These are phyloP conservation scores for Tetraneura akinire DNA, from an alignment of 1,140 invertebrate genomes.

Conservation along the genomic window DNA sequence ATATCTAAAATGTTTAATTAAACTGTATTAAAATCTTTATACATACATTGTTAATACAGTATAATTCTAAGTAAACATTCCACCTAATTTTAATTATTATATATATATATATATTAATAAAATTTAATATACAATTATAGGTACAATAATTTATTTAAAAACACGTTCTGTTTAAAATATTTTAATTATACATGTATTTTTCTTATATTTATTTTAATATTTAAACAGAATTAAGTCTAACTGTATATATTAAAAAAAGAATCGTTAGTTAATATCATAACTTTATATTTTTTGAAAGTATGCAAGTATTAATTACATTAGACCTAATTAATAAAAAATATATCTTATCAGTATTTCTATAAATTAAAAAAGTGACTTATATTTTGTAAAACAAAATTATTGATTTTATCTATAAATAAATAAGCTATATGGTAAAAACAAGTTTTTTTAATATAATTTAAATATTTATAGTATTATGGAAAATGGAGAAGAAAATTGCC, in stretches of 20 bases:
- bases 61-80: too few relatives aligned
- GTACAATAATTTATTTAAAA: too few relatives aligned
- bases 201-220: too few relatives aligned
- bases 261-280: neutral
- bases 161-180: too few relatives aligned
- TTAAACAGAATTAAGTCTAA: too few relatives aligned
- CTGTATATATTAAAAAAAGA: neutral
- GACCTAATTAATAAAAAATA: neutral
- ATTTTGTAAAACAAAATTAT: neutral
- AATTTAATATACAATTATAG: too few relatives aligned
- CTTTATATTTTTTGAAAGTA: slow-evolving; percentile 22
- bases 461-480: slow-evolving; percentile 82
- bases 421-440: neutral
- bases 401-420: neutral
- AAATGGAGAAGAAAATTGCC: slow-evolving; percentile 90
- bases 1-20: too few relatives aligned
- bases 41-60: too few relatives aligned
- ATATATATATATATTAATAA: too few relatives aligned
- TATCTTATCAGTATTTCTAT: slow-evolving; percentile 9
- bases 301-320: slow-evolving; percentile 9
- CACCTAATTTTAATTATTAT: too few relatives aligned
- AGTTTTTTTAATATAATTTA: slow-evolving; percentile 26
- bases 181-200: too few relatives aligned
- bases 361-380: neutral
- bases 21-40: too few relatives aligned